Percentiles rank a stretch among this genome's conserved stretches.
Evolutionary conservation across 2,797 vertebrate genomes (phyloP).

Genomic region (Gymnothorax javanicus): DNA sequence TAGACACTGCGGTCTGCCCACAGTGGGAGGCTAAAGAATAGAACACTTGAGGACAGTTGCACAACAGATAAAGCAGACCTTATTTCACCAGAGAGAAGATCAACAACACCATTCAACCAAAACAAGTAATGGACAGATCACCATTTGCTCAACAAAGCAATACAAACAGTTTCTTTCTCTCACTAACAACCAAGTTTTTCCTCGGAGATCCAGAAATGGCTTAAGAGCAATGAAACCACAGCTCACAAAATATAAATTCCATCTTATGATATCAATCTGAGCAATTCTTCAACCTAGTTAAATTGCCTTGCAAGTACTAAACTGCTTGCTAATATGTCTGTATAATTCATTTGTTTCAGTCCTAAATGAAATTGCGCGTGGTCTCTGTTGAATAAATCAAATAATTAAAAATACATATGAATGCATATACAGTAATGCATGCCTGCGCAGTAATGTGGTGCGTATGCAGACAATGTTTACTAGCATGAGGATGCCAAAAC

Average conservation of each 20-base stretch:
- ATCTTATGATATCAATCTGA: neutral
- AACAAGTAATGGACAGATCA: neutral
- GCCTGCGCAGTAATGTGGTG: neutral
- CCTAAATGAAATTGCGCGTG: neutral
- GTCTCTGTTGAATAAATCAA: neutral
- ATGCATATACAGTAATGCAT: neutral
- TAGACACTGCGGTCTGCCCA: slow-evolving; percentile 33
- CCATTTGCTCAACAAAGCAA: neutral
- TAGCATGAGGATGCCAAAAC: neutral
- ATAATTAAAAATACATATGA: neutral
- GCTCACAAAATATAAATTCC: neutral
- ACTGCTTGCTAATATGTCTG: neutral
- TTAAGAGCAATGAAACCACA: neutral
- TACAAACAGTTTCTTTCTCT: neutral
- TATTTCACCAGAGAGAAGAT: neutral
- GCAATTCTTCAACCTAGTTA: neutral
- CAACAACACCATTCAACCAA: neutral
- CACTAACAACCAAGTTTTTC: neutral
- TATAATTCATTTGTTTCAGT: neutral
- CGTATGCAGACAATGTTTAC: neutral
- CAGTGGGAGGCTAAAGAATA: slow-evolving; percentile 24
- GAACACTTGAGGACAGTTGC: neutral
- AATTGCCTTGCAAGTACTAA: neutral
- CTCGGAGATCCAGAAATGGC: neutral
- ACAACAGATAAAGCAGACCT: neutral